Conservation (phyloP, 2,797 vertebrate genomes). For the Scomberomorus guttatus region DNA sequence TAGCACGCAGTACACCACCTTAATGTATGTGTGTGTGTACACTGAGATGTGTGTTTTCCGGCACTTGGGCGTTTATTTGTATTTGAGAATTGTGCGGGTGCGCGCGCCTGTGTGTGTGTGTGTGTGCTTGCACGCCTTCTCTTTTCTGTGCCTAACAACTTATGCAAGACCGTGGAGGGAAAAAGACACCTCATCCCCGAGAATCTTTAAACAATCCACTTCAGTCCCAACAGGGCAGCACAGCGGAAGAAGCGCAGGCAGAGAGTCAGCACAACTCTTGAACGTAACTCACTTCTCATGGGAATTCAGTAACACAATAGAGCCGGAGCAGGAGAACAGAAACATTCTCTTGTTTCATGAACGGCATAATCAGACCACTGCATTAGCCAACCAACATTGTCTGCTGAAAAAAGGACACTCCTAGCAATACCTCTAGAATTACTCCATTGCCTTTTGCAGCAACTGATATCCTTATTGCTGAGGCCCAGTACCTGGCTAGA, state of each 20-base stretch:
- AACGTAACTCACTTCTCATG: conserved; percentile 59
- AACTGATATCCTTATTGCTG: conserved; percentile 54
- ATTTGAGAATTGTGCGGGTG: neutral
- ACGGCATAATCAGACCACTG: conserved; percentile 60
- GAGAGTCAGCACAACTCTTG: conserved; percentile 60
- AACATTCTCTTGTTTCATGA: conserved; percentile 70
- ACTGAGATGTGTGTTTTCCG: conserved; percentile 30
- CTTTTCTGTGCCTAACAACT: conserved; percentile 3
- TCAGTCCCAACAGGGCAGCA: conserved; percentile 52
- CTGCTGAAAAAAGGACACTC: conserved; percentile 27
- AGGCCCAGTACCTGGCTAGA: conserved; percentile 56
- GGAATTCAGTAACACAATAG: conserved; percentile 64
- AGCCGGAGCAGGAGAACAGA: conserved; percentile 54
- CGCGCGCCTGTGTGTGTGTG: neutral
- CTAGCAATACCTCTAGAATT: conserved; percentile 56
- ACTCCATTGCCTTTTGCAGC: conserved; percentile 63
- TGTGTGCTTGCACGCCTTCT: conserved; percentile 9
- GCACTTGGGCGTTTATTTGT: conserved; percentile 42
- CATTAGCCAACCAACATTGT: conserved; percentile 42
- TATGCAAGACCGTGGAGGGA: conserved; percentile 19
- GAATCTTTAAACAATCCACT: conserved; percentile 65
- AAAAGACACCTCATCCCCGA: conserved; percentile 33
- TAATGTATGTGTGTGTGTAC: conserved; percentile 4
- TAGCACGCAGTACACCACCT: conserved; percentile 18
- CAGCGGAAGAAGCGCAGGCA: conserved; percentile 41